A percentile compares a stretch with the other conserved stretches of the same genome.
Conservation (phyloP, 2,113 vertebrate species). For the Channa argus region DNA sequence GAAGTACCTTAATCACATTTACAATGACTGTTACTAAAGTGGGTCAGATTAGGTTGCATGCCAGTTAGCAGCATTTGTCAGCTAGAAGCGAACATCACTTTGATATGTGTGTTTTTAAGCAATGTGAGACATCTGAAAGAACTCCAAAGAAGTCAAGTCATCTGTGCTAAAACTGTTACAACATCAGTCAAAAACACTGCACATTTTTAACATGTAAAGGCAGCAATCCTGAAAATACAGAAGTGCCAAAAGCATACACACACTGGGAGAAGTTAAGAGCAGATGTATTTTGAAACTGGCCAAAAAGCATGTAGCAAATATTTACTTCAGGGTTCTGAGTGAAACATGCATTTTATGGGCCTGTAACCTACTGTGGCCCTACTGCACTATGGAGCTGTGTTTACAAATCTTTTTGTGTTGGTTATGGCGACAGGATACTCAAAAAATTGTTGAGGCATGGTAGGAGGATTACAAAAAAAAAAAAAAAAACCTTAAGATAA, state of each 20-base stretch:
- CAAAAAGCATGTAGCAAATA: not conserved
- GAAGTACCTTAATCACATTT: slow-evolving; percentile 22
- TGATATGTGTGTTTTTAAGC: slow-evolving; percentile 13
- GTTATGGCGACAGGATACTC: too few species aligned
- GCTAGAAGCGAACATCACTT: slow-evolving; percentile 1
- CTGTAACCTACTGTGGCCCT: too few species aligned
- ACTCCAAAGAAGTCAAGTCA: slow-evolving; percentile 6
- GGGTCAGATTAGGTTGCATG: slow-evolving; percentile 13
- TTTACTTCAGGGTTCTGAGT: not conserved
- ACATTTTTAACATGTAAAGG: slow-evolving; percentile 4
- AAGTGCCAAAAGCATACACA: not conserved
- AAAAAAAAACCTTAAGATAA: too few species aligned
- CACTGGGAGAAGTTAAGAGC: too few species aligned
- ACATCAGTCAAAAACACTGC: slow-evolving; percentile 11
- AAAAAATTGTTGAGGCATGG: too few species aligned
- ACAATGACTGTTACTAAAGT: not conserved
- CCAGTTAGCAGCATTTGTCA: slow-evolving; percentile 18
- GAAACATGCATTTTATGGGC: too few species aligned
- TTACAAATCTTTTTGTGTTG: too few species aligned
- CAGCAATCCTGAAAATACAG: not conserved
- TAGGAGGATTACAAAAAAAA: too few species aligned
- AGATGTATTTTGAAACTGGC: not conserved
- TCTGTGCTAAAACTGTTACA: not conserved
- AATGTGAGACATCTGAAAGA: not conserved
- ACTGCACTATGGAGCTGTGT: too few species aligned